phyloP scores from a whole-genome alignment of 1,140 invertebrate genomes.

The Ephestia elutella region DNA sequence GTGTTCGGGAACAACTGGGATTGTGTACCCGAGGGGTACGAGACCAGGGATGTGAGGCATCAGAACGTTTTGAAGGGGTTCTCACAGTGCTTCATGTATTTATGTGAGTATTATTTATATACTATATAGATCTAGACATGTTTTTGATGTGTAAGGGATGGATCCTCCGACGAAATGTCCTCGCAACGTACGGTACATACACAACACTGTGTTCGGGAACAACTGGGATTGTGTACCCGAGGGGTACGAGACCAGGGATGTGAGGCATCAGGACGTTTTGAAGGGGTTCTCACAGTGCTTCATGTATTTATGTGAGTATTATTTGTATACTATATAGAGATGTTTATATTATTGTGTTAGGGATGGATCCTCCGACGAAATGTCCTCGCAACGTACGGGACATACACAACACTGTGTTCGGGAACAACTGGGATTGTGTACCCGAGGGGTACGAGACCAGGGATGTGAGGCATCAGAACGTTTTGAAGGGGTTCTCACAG shows the following conservation, averaged over 20 bases:
- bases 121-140: no score
- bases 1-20: constrained; percentile 46
- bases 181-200: constrained; percentile 26
- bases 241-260: constrained; percentile 5
- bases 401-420: constrained; percentile 30
- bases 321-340: background rate
- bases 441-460: background rate
- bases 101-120: constrained; percentile 35
- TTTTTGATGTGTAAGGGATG: no score
- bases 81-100: constrained; percentile 52
- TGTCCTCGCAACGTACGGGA: constrained; percentile 16
- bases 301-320: constrained; percentile 54
- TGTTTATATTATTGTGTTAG: constrained; percentile 8
- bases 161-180: constrained; percentile 9
- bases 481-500: constrained; percentile 42
- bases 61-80: constrained; percentile 36
- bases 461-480: constrained; percentile 21
- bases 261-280: constrained; percentile 24
- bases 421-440: constrained; percentile 41
- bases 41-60: constrained; percentile 5
- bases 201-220: constrained; percentile 32
- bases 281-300: constrained; percentile 48
- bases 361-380: background rate
- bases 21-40: constrained; percentile 17
- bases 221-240: constrained; percentile 34